Evolutionary conservation across 1,140 invertebrate species (phyloP).

Genomic region (Drosophila ironensis): DNA sequence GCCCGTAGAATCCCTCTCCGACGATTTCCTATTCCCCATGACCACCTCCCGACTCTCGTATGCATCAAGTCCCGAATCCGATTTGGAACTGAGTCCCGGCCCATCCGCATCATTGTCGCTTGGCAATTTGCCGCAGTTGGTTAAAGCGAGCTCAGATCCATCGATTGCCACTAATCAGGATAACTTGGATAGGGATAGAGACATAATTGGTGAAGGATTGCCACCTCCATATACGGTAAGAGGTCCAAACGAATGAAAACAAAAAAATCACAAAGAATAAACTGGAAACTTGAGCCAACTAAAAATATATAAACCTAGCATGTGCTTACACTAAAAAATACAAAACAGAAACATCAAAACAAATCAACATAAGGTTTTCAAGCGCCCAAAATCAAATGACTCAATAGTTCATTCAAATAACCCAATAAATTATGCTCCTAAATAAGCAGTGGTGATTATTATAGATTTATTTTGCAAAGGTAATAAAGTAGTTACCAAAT

Average conservation of each 20-base stretch:
- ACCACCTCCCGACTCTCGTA: slow-evolving; percentile 95
- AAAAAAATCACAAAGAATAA: background rate
- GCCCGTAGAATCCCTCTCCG: slow-evolving; percentile 92
- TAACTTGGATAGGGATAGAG: slow-evolving; percentile 85
- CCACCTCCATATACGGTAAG: slow-evolving; percentile 91
- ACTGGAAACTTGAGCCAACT: background rate
- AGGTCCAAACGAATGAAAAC: slow-evolving; percentile 53
- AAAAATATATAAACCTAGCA: slow-evolving; percentile 39
- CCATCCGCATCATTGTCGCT: slow-evolving; percentile 85
- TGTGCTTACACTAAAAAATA: slow-evolving; percentile 56
- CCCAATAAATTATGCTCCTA: background rate
- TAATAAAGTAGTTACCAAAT: too few species aligned
- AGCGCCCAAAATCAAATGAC: slow-evolving; percentile 5
- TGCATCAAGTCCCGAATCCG: slow-evolving; percentile 97
- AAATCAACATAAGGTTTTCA: slow-evolving; percentile 5
- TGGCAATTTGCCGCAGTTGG: slow-evolving; percentile 85
- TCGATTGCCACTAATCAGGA: slow-evolving; percentile 86
- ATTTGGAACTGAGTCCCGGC: slow-evolving; percentile 92
- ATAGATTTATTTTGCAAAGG: too few species aligned
- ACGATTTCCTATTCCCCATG: slow-evolving; percentile 99
- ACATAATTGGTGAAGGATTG: slow-evolving; percentile 84
- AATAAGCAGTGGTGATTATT: background rate
- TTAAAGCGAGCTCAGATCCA: slow-evolving; percentile 94
- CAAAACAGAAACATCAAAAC: background rate
- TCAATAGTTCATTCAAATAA: slow-evolving; percentile 2